Evolutionary conservation across 2,113 vertebrate species (phyloP).

Genomic region (Myiozetetes cayanensis): DNA sequence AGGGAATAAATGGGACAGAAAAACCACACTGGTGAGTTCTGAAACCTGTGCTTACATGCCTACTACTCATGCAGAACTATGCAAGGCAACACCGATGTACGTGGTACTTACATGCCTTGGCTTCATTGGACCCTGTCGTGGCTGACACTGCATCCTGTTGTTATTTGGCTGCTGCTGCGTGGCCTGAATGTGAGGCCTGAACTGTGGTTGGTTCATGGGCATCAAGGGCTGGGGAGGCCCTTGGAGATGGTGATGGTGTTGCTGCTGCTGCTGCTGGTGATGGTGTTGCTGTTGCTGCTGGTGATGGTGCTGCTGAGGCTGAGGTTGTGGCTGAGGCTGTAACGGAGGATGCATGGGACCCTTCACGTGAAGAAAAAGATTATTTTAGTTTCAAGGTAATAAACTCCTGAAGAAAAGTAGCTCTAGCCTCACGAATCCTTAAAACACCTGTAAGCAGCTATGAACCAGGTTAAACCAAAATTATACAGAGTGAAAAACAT

Average conservation of each 20-base stretch:
- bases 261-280: slow-evolving; percentile 75
- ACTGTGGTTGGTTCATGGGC: slow-evolving; percentile 85
- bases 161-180: slow-evolving; percentile 71
- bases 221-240: slow-evolving; percentile 80
- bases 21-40: fast-evolving
- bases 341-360: slow-evolving; percentile 83
- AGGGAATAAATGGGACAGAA: background rate
- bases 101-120: slow-evolving; percentile 83
- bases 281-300: slow-evolving; percentile 72
- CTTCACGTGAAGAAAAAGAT: slow-evolving; percentile 54
- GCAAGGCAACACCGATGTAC: fast-evolving
- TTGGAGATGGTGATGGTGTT: slow-evolving; percentile 81
- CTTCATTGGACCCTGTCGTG: slow-evolving; percentile 79
- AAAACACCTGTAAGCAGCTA: background rate
- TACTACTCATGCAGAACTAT: background rate
- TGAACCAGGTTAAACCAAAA: background rate
- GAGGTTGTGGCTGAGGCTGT: slow-evolving; percentile 78
- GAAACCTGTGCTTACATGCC: background rate
- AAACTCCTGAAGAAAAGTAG: background rate
- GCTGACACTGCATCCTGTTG: slow-evolving; percentile 83
- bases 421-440: background rate
- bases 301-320: slow-evolving; percentile 75
- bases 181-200: slow-evolving; percentile 82
- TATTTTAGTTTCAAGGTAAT: background rate
- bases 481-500: background rate